phyloP scores from a whole-genome alignment of 2,888 invertebrate species.

The Leucoma salicis region DNA sequence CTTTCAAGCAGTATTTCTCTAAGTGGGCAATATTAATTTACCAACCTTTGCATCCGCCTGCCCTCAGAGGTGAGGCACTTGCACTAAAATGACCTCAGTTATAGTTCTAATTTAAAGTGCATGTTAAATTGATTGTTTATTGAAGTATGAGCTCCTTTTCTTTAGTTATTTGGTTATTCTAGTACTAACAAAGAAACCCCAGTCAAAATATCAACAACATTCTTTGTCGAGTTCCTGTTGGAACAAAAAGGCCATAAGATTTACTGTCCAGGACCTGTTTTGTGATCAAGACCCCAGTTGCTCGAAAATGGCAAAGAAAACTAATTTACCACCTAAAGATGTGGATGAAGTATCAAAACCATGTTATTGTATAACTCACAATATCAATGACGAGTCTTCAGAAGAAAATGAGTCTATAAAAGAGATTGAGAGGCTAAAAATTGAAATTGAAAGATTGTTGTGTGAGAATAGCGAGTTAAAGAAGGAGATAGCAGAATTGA shows the following conservation, averaged over 20 bases:
- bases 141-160: too few relatives aligned
- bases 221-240: background rate
- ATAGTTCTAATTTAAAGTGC: too few relatives aligned
- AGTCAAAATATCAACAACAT: background rate
- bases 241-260: background rate
- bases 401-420: constrained; percentile 26
- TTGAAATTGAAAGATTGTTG: constrained; percentile 46
- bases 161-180: background rate
- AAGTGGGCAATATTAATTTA: too few relatives aligned
- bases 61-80: too few relatives aligned
- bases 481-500: constrained; percentile 50
- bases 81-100: too few relatives aligned
- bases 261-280: constrained; percentile 36
- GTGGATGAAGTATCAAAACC: background rate
- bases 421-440: constrained; percentile 45
- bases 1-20: too few relatives aligned
- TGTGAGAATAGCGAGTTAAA: constrained; percentile 55
- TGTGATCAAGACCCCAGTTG: constrained; percentile 31
- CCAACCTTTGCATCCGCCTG: too few relatives aligned
- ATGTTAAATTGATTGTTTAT: too few relatives aligned
- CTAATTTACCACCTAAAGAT: background rate
- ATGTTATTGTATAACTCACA: background rate
- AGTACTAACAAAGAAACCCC: background rate
- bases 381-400: constrained; percentile 1
- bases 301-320: constrained; percentile 23